Percentiles rank a stretch among this genome's conserved stretches.
Evolutionary conservation across 2,113 vertebrate species (phyloP).

Genomic region (Ciconia boyciana): DNA sequence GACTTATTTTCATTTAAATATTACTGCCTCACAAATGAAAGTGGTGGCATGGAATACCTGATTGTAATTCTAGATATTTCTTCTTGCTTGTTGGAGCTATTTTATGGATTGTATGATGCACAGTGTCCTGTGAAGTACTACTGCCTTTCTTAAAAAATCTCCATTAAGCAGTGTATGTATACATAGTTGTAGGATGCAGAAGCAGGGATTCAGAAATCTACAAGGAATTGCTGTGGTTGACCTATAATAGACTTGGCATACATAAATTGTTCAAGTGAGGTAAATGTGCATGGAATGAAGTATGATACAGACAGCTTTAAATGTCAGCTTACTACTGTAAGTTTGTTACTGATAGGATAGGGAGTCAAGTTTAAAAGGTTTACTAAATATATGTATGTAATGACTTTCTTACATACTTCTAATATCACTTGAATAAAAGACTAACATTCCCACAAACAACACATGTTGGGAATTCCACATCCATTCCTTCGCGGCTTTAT

Average conservation of each 20-base stretch:
- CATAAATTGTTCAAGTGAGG: not conserved
- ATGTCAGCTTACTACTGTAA: not conserved
- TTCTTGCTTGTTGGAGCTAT: not conserved
- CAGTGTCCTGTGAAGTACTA: not conserved
- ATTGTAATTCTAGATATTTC: not conserved
- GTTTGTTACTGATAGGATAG: not conserved
- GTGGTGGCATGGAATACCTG: not conserved
- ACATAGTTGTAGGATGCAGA: not conserved
- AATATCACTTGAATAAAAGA: not conserved
- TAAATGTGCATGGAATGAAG: not conserved
- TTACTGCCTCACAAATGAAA: not conserved
- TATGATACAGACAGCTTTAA: not conserved
- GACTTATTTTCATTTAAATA: not conserved
- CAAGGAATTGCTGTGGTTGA: not conserved
- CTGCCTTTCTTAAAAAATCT: not conserved
- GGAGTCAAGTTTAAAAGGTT: not conserved
- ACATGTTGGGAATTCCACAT: constrained; percentile 7
- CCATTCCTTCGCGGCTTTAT: constrained; percentile 7
- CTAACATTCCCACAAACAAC: constrained; percentile 13
- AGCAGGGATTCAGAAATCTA: not conserved
- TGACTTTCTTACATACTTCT: not conserved
- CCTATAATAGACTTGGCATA: not conserved
- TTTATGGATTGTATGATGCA: not conserved
- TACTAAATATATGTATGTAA: constrained; percentile 27
- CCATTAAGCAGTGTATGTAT: not conserved